Evolutionary conservation across 1,140 invertebrate genomes (phyloP), one percentile per base, ranked within the genome.

Genomic region (Helicorthomorpha holstii): DNA sequence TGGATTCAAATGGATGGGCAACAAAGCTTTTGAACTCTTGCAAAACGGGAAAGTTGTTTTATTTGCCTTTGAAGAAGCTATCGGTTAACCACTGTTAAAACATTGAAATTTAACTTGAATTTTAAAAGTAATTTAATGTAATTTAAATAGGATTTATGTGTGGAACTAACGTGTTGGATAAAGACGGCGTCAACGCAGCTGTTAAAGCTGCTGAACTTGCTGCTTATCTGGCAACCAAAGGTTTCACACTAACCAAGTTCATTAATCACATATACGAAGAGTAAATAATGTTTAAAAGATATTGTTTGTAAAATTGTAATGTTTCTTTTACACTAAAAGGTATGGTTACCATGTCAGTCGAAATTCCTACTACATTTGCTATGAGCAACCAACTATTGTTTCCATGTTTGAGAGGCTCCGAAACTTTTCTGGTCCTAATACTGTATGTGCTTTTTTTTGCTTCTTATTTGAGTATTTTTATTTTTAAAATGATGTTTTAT

Each of bases 1-100:
- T n/a, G 78, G 96, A 0, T 99, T 99, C 64, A 99, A 99, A 63
- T 99, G 94, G 93, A 98, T 99, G 86, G 94, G 88, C 63, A 98
- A 97, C 64, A 78, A 76, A 67, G 73, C 82, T 0, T 65, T 80
- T 27, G 75, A 93, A n/a, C 64, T 94, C 24, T 66, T 79, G 38
- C 67, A 73, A 14, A 60, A 78, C 45, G 77, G 75, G 2, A 84
- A 89, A 61, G 68, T 68, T 1, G 83, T 97, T 0, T 64, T 98
- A 41, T 93, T 98, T 71, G 91, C 91, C 0, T 99, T 85, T 68
- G 95, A 99, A 71, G 76, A 79, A 60, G 75, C 76, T 14, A 78
- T 78, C 50, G 72, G 73, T 62, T 58, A 57, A 53, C 43, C 7
- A 50, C 14, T 50, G 19, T 50, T 44, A 22, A 38, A 3, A 47